Evolutionary conservation across 1,140 invertebrate genomes (phyloP).

Genomic region (Hypothenemus hampei): DNA sequence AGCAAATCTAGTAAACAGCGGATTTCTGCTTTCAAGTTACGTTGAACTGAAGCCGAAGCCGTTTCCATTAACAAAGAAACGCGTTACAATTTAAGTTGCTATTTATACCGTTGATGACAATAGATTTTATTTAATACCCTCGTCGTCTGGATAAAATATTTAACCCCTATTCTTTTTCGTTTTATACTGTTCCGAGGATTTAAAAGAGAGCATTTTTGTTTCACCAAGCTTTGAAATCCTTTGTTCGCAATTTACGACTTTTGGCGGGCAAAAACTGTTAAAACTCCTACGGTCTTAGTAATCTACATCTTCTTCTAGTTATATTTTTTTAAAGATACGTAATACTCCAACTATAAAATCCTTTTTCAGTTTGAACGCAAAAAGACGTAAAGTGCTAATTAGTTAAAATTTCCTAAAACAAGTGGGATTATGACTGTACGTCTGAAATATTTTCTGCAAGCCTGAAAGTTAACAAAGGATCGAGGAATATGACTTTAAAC

Average conservation of each 20-base stretch:
- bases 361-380: too few species aligned
- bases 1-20: too few species aligned
- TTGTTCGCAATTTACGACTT: slow-evolving; percentile 15
- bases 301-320: too few species aligned
- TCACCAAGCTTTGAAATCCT: slow-evolving; percentile 8
- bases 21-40: too few species aligned
- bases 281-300: slow-evolving; percentile 3
- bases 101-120: slow-evolving; percentile 19
- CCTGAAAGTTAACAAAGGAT: too few species aligned
- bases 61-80: slow-evolving; percentile 13
- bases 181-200: slow-evolving; percentile 11
- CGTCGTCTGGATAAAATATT: slow-evolving; percentile 6
- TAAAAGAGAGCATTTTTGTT: slow-evolving; percentile 9
- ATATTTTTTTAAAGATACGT: too few species aligned
- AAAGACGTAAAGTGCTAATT: too few species aligned
- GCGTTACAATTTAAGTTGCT: slow-evolving; percentile 18
- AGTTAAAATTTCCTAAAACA: too few species aligned
- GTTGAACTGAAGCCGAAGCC: slow-evolving; percentile 15
- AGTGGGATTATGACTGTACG: too few species aligned
- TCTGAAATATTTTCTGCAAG: too few species aligned
- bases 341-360: too few species aligned
- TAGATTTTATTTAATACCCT: slow-evolving; percentile 18
- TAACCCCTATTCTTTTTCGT: slow-evolving; percentile 16
- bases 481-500: too few species aligned
- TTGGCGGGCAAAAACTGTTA: slow-evolving; percentile 2